phyloP scores from a whole-genome alignment of 2,797 vertebrate species.

The Ptychobarbus kaznakovi region DNA sequence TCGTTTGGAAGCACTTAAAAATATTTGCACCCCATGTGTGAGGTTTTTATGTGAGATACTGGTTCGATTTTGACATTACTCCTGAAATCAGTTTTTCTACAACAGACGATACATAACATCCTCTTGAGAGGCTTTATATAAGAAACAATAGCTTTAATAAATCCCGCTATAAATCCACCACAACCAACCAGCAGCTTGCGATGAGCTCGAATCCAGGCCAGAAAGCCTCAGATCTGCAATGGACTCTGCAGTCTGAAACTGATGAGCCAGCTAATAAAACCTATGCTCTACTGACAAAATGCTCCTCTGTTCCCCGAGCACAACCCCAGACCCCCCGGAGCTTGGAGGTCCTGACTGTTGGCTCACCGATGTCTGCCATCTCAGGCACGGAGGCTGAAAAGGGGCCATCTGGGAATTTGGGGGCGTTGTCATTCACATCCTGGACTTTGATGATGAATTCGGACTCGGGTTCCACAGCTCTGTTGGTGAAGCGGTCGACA shows the following conservation, averaged over 20 bases:
- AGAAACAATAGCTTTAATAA: slow-evolving; percentile 47
- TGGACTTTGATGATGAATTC: slow-evolving; percentile 97
- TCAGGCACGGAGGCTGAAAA: slow-evolving; percentile 89
- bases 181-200: slow-evolving; percentile 4
- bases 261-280: slow-evolving; percentile 56
- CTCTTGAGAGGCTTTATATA: slow-evolving; percentile 24
- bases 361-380: slow-evolving; percentile 93
- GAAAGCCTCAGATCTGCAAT: slow-evolving; percentile 29
- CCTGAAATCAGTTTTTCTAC: slow-evolving; percentile 20
- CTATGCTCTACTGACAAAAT: slow-evolving; percentile 23
- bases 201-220: neutral
- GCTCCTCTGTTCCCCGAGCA: neutral
- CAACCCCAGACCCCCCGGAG: neutral
- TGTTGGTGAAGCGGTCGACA: slow-evolving; percentile 86
- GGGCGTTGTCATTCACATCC: slow-evolving; percentile 94
- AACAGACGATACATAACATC: slow-evolving; percentile 18
- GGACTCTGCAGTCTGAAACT: slow-evolving; percentile 47
- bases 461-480: slow-evolving; percentile 88
- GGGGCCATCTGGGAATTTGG: slow-evolving; percentile 88
- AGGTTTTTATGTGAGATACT: slow-evolving; percentile 9
- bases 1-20: neutral
- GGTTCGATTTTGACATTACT: slow-evolving; percentile 9
- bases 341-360: neutral
- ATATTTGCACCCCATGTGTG: neutral
- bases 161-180: slow-evolving; percentile 40